Evolutionary conservation across 2,888 invertebrate genomes (phyloP), one percentile per base, ranked within the genome.

Genomic region (Tachina grossa): DNA sequence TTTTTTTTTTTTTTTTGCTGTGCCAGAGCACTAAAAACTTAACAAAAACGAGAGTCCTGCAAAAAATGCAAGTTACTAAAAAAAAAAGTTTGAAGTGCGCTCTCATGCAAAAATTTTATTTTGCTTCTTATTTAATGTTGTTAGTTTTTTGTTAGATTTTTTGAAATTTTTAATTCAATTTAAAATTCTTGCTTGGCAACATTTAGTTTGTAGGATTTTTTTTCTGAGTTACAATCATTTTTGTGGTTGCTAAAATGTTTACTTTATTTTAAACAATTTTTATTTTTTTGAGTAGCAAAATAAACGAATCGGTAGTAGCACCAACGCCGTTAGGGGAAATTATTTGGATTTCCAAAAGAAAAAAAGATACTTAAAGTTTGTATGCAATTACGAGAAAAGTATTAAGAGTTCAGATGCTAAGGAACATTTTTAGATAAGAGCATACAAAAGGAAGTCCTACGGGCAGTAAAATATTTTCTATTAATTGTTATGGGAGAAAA

Each of bases 281-380:
- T 80, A 6, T 59, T 80, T 69, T 53, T 81, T 72, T 66, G 75
- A 78, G 77, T 79, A 53, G 31, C 53, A 76, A 80, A 31, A 87
- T 88, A 87, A 88, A 87, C 88, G 87, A 89, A 89, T 89, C 88
- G 89, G 88, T 89, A 89, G 88, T 85, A 88, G 87, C 88, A 88
- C 88, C 88, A 87, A 88, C 87, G 87, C 90, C 90, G 90, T 91
- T 90, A 91, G 89, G 88, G 89, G 87, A 89, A 89, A 89, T 90
- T 88, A 90, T 89, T 90, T 89, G 88, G 89, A 89, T 90, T 89
- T 88, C 6, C 5, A 31, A 6, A 53, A 88, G 88, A 71, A 74
- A 88, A 89, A 89, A 89, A 89, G n/a, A n/a, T 89, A 89, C 88
- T 89, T 89, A 83, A 31, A 31, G 3, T 19, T 66, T 61, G 65